These are phyloP conservation scores for Gasterosteus aculeatus DNA, from an alignment of 2,113 vertebrate species.

Conservation along the genomic window DNA sequence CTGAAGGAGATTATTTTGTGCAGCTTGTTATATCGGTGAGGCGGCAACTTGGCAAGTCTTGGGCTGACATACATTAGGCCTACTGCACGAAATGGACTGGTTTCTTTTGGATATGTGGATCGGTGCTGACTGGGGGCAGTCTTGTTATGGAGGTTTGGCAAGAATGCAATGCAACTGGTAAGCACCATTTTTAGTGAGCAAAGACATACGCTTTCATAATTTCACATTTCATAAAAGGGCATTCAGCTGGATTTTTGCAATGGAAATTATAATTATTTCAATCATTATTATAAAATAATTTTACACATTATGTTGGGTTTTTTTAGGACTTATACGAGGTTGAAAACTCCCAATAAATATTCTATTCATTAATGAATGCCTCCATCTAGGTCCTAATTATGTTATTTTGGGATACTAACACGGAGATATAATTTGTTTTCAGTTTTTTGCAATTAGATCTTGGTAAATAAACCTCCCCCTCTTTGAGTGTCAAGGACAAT, in stretches of 20 bases:
- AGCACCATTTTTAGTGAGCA: slow-evolving; percentile 1
- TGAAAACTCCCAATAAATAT: not conserved
- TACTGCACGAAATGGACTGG: slow-evolving; percentile 41
- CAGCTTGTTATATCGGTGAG: slow-evolving; percentile 25
- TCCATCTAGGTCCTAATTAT: not conserved
- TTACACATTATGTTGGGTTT: not conserved
- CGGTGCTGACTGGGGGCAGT: slow-evolving; percentile 21
- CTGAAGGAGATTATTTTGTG: slow-evolving; percentile 46
- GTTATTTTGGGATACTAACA: not conserved
- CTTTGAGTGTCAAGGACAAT: not conserved
- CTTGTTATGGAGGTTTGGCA: slow-evolving; percentile 26
- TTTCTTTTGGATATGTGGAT: slow-evolving; percentile 38
- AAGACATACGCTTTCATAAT: not conserved
- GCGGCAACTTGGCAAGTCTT: slow-evolving; percentile 22
- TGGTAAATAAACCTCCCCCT: not conserved
- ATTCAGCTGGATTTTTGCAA: not conserved
- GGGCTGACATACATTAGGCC: slow-evolving; percentile 38
- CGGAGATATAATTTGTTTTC: not conserved
- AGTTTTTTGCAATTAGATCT: not conserved
- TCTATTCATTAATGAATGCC: not conserved
- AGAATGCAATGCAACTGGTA: not conserved
- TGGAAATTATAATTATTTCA: not conserved
- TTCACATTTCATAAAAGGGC: not conserved
- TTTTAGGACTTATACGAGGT: not conserved
- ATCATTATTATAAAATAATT: not conserved